Percentiles rank a stretch among this genome's conserved stretches.
Evolutionary conservation across 2,888 invertebrate genomes (phyloP).

Genomic region (Drosophila affinis): DNA sequence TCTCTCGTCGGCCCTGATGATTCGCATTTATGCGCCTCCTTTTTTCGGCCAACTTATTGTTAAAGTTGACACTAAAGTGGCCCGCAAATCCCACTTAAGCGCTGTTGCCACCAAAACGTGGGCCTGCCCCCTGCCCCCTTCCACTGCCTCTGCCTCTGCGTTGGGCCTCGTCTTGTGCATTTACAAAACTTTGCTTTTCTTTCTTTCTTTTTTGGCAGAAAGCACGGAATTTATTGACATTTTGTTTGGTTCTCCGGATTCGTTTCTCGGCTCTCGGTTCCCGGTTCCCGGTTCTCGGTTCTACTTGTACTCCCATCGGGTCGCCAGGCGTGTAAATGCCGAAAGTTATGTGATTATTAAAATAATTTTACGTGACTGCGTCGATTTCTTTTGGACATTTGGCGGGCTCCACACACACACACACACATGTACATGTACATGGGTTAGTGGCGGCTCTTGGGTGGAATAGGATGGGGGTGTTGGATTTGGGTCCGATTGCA

Average conservation of each 20-base stretch:
- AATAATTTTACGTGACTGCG: slow-evolving; percentile 79
- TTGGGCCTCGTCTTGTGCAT: slow-evolving; percentile 30
- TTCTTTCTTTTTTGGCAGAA: slow-evolving; percentile 14
- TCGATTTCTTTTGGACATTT: slow-evolving; percentile 74
- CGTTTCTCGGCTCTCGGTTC: not conserved
- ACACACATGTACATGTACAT: not conserved
- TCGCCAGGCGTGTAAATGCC: slow-evolving; percentile 76
- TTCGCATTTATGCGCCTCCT: slow-evolving; percentile 33
- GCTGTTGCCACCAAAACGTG: slow-evolving; percentile 50
- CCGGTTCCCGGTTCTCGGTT: not conserved
- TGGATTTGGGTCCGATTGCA: slow-evolving; percentile 50
- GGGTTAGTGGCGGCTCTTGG: slow-evolving; percentile 4
- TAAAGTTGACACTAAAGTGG: slow-evolving; percentile 78
- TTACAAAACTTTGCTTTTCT: slow-evolving; percentile 8
- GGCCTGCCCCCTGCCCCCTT: not conserved
- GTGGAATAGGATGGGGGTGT: not conserved
- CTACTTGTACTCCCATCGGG: slow-evolving; percentile 53
- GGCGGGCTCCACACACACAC: slow-evolving; percentile 10
- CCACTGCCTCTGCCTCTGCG: too few relatives aligned
- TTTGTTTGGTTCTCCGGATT: slow-evolving; percentile 45
- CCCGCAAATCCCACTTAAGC: slow-evolving; percentile 78
- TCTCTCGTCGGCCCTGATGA: slow-evolving; percentile 10
- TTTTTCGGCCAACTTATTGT: slow-evolving; percentile 70
- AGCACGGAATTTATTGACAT: slow-evolving; percentile 68
- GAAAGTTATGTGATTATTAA: slow-evolving; percentile 78